These are phyloP conservation scores for Pygoscelis adeliae DNA, from an alignment of 2,113 vertebrate species.

Conservation along the genomic window DNA sequence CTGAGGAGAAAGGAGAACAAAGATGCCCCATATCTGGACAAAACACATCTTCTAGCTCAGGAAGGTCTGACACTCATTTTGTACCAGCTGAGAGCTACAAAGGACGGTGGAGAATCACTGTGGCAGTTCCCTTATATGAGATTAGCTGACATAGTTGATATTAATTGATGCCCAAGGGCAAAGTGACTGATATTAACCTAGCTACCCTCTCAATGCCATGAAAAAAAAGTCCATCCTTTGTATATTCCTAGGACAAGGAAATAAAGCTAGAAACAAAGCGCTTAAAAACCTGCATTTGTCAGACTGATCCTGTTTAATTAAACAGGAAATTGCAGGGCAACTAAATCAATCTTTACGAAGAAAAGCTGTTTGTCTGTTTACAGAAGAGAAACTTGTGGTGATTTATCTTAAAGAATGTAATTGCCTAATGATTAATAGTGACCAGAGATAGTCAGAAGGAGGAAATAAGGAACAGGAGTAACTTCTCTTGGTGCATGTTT, in stretches of 20 bases:
- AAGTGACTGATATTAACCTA: neutral
- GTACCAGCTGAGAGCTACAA: neutral
- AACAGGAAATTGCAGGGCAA: slow-evolving; percentile 63
- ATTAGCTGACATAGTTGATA: neutral
- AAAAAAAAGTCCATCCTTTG: neutral
- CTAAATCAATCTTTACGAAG: slow-evolving; percentile 56
- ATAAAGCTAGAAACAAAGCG: slow-evolving; percentile 8
- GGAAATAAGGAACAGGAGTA: slow-evolving; percentile 26
- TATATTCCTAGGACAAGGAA: neutral
- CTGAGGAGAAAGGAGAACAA: neutral
- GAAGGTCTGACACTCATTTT: neutral
- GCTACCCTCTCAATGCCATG: neutral
- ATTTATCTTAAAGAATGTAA: slow-evolving; percentile 60
- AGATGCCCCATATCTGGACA: neutral
- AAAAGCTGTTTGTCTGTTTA: slow-evolving; percentile 66
- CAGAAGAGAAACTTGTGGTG: slow-evolving; percentile 40
- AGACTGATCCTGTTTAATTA: slow-evolving; percentile 65
- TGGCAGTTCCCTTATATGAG: neutral
- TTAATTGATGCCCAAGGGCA: neutral
- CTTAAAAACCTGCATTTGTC: slow-evolving; percentile 44
- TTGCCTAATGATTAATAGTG: slow-evolving; percentile 60
- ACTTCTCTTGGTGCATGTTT: neutral
- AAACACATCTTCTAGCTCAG: neutral
- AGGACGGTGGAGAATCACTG: neutral
- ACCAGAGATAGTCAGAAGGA: neutral